Evolutionary conservation across 23 tunicate species (phyloP).

Genomic region (Aplidium turbinatum): DNA sequence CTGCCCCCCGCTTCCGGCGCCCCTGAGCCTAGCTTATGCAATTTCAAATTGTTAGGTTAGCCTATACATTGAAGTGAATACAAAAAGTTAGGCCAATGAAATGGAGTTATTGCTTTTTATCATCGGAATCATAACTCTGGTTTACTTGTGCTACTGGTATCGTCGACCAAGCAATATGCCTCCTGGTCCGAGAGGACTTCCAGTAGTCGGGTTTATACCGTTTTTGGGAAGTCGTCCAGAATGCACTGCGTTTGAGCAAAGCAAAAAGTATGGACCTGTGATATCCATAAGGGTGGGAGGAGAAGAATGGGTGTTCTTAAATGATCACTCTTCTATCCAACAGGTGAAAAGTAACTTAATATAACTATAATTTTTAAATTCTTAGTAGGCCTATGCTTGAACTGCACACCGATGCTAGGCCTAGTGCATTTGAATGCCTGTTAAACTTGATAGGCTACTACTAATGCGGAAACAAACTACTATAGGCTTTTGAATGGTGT

Average conservation of each 20-base stretch:
- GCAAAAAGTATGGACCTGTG: constrained; percentile 27
- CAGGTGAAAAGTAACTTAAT: constrained; percentile 8
- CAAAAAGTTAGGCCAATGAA: too few species aligned
- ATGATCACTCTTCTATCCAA: constrained; percentile 1
- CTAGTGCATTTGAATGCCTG: too few species aligned
- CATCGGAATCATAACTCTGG: background rate
- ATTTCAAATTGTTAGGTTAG: too few species aligned
- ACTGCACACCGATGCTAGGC: too few species aligned
- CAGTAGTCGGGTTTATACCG: constrained; percentile 24
- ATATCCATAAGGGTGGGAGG: constrained; percentile 22
- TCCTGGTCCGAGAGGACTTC: constrained; percentile 38
- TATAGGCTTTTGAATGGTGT: too few species aligned
- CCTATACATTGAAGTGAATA: too few species aligned
- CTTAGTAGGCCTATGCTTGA: too few species aligned
- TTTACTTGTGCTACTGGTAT: constrained; percentile 35
- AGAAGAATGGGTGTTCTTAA: constrained; percentile 15
- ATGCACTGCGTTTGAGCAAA: background rate
- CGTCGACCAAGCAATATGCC: constrained; percentile 30
- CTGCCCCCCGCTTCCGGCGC: too few species aligned
- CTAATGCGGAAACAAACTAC: too few species aligned
- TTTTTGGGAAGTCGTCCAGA: constrained; percentile 19
- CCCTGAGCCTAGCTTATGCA: too few species aligned
- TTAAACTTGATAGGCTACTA: too few species aligned
- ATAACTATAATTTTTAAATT: background rate
- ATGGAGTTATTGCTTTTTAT: too few species aligned